A percentile compares a stretch with the other conserved stretches of the same genome.
Conservation (phyloP, 2,888 invertebrate genomes). For the Oscheius sp. region DNA sequence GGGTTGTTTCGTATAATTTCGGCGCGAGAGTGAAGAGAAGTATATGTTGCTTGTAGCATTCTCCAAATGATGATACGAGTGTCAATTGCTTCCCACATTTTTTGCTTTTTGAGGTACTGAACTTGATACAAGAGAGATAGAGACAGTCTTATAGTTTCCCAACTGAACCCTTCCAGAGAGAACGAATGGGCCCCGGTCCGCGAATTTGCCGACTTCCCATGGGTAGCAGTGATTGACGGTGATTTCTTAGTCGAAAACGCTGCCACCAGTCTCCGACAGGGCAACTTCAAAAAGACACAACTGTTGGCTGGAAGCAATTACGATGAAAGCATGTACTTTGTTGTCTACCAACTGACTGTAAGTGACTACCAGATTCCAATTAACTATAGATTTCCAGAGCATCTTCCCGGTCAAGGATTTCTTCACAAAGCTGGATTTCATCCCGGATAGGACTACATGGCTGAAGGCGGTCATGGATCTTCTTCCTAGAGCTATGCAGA, state of each 20-base stretch:
- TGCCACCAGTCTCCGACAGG: conserved; percentile 52
- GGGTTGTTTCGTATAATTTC: conserved; percentile 26
- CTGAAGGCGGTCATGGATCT: conserved; percentile 64
- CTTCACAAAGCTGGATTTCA: conserved; percentile 70
- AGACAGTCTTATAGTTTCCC: neutral
- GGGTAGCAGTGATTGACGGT: conserved; percentile 87
- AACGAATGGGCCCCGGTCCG: conserved; percentile 72
- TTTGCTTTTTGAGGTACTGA: conserved; percentile 3
- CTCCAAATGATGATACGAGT: conserved; percentile 22
- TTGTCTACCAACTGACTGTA: conserved; percentile 85
- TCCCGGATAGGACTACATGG: conserved; percentile 68
- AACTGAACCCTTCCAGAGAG: conserved; percentile 51
- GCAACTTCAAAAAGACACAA: conserved; percentile 87
- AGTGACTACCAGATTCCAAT: conserved; percentile 11
- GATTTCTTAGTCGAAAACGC: conserved; percentile 85
- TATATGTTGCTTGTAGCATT: conserved; percentile 27
- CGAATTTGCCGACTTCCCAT: conserved; percentile 79
- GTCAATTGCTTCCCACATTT: conserved; percentile 37
- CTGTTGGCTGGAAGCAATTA: conserved; percentile 91
- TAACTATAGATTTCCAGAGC: conserved; percentile 78
- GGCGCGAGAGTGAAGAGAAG: conserved; percentile 27
- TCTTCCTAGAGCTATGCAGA: conserved; percentile 66
- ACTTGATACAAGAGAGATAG: neutral
- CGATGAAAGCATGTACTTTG: conserved; percentile 93
- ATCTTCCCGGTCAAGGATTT: conserved; percentile 79